Percentiles rank a stretch among this genome's conserved stretches.
phyloP scores from a whole-genome alignment of 1,140 invertebrate species.

The Schlechtendalia chinensis region DNA sequence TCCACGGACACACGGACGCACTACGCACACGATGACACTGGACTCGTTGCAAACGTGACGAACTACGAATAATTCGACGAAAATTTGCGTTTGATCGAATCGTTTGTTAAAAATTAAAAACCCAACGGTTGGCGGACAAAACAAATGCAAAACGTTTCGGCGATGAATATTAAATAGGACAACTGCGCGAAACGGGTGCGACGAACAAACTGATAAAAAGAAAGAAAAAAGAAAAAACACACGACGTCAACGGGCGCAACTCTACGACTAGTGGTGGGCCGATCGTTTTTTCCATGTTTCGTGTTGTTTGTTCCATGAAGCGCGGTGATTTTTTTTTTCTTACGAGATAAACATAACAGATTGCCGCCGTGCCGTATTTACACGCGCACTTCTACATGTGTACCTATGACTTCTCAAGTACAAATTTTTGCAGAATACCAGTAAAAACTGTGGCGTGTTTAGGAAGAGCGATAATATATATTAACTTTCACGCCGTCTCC shows the following conservation, averaged over 20 bases:
- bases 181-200: constrained; percentile 34
- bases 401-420: no score
- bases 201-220: constrained; percentile 30
- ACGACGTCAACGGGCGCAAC: constrained; percentile 36
- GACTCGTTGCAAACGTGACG: background rate
- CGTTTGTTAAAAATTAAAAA: background rate
- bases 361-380: no score
- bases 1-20: background rate
- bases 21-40: background rate
- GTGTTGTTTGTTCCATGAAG: background rate
- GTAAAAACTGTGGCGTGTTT: no score
- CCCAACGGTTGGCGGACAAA: background rate
- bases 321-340: background rate
- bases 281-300: background rate
- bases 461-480: no score
- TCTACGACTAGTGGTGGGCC: background rate
- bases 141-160: background rate
- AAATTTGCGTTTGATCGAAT: no score
- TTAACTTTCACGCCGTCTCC: no score
- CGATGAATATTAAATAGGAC: background rate
- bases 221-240: constrained; percentile 37
- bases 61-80: background rate
- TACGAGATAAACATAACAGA: no score
- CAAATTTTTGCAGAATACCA: no score
- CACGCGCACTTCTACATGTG: no score